phyloP scores from a whole-genome alignment of 2,888 invertebrate species.

The Lampropteryx suffumata region DNA sequence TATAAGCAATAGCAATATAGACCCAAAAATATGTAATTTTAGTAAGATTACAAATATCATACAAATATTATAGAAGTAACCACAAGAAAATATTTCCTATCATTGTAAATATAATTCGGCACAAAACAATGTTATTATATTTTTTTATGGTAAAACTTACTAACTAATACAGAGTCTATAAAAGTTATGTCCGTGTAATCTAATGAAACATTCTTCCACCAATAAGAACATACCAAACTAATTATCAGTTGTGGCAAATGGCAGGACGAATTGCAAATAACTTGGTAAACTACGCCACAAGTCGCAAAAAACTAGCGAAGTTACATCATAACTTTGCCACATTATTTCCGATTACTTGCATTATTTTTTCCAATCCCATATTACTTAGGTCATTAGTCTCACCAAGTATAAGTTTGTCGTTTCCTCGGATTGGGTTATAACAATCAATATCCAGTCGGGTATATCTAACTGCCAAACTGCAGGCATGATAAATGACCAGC shows the following conservation, averaged over 20 bases:
- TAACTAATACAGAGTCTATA: no score
- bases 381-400: conserved; percentile 27
- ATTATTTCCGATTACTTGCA: conserved; percentile 7
- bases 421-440: conserved; percentile 41
- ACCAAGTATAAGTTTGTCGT: conserved; percentile 27
- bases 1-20: no score
- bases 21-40: no score
- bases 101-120: no score
- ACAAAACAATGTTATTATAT: no score
- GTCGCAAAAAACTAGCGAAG: conserved; percentile 6
- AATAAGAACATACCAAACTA: conserved; percentile 3
- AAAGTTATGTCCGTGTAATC: not conserved
- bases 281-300: conserved; percentile 5
- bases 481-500: conserved; percentile 54
- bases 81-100: no score
- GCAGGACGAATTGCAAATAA: not conserved
- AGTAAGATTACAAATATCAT: no score
- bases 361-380: conserved; percentile 15
- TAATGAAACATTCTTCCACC: not conserved
- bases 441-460: conserved; percentile 51
- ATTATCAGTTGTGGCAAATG: conserved; percentile 1
- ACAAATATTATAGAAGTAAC: no score
- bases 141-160: no score
- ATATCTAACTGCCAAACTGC: conserved; percentile 44
- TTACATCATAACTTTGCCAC: conserved; percentile 2